phyloP scores from a whole-genome alignment of 2,113 vertebrate species.

The Pteruthius melanotis region DNA sequence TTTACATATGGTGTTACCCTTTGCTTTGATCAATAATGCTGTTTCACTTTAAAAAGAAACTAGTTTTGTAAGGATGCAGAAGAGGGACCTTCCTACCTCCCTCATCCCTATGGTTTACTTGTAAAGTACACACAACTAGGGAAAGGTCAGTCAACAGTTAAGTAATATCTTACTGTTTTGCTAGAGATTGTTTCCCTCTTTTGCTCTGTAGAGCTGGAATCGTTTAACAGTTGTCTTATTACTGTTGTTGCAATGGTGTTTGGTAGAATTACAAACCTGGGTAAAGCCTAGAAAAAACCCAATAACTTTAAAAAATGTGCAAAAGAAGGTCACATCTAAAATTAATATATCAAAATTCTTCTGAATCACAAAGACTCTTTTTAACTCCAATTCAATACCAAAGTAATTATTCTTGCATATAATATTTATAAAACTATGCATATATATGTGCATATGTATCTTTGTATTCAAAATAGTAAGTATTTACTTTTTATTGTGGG shows the following conservation, averaged over 20 bases:
- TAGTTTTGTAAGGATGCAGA: constrained; percentile 57
- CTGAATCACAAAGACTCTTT: neutral
- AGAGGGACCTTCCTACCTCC: neutral
- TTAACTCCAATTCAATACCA: neutral
- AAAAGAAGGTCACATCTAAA: neutral
- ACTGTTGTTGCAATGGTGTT: neutral
- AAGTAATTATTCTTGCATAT: neutral
- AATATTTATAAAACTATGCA: neutral
- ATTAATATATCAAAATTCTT: neutral
- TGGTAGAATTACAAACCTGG: neutral
- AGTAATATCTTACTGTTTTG: neutral
- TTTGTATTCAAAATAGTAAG: neutral
- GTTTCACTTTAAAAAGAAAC: constrained; percentile 59
- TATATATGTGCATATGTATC: neutral
- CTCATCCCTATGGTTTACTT: constrained; percentile 34
- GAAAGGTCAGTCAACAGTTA: constrained; percentile 61
- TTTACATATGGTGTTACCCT: constrained; percentile 58
- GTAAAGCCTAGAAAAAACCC: neutral
- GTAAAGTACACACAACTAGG: constrained; percentile 34
- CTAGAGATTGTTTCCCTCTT: neutral
- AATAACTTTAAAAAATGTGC: rapidly evolving
- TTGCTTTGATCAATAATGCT: constrained; percentile 74
- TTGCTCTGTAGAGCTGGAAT: neutral
- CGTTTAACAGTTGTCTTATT: neutral
- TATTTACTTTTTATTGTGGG: neutral